A percentile compares a stretch with the other conserved stretches of the same genome.
Conservation (phyloP, 2,797 vertebrate species). For the Sitta carolinensis region DNA sequence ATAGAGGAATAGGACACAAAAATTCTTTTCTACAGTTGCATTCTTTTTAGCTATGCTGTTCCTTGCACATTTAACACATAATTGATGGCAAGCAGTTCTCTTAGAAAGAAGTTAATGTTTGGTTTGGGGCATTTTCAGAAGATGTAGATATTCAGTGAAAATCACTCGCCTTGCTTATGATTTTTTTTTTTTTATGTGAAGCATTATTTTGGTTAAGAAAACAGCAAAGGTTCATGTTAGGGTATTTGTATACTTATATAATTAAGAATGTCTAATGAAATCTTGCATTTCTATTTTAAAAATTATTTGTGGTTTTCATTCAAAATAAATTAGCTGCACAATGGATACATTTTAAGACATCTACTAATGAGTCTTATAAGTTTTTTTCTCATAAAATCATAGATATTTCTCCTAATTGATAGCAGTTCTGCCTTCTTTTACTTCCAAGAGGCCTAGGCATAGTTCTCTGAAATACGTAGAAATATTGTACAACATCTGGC, state of each 20-base stretch:
- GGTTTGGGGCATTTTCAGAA: background rate
- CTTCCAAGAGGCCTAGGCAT: background rate
- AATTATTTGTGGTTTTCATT: background rate
- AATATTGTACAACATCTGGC: background rate
- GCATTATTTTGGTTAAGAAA: background rate
- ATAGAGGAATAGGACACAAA: slow-evolving; percentile 2
- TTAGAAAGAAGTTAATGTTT: background rate
- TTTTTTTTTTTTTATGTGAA: background rate
- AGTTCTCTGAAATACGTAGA: background rate
- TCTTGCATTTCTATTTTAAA: background rate
- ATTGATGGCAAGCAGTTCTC: background rate
- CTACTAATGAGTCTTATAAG: background rate
- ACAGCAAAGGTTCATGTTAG: background rate
- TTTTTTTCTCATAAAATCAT: background rate
- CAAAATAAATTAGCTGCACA: background rate
- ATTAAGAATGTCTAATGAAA: background rate
- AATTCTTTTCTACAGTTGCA: background rate
- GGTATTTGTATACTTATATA: background rate
- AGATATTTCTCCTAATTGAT: background rate
- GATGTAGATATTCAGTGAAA: background rate
- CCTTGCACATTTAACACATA: background rate
- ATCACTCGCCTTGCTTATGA: background rate
- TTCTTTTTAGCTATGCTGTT: background rate
- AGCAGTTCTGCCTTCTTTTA: background rate
- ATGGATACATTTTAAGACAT: background rate